Evolutionary conservation across 2,888 invertebrate genomes (phyloP), one percentile per base, ranked within the genome.

Genomic region (Acrobasis consociella): DNA sequence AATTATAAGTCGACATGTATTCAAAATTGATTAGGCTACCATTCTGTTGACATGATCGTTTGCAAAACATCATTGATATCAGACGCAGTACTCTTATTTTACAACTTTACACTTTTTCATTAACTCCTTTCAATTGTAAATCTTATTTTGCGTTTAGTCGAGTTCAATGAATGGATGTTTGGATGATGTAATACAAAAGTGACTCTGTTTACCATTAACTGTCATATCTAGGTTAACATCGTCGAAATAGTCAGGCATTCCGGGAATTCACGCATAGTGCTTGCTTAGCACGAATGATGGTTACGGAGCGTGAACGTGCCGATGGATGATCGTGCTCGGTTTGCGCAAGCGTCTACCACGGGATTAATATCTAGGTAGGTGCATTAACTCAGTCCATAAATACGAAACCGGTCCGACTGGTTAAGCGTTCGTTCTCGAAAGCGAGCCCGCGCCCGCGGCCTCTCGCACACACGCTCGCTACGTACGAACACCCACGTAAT

Each of bases 381-480:
- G 89, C 89, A 89, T 89, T 87, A 87, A 89, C 87, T 86, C 85
- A 75, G 82, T 88, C 89, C 91, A 90, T 91, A 91, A 91, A 91
- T 91, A 91, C 85, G 76, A 87, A 91, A 91, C 92, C 87, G 89
- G 92, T 89, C 72, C 72, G 80, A 91, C 91, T 83, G 87, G 91
- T 90, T 89, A 84, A 87, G 88, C 87, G 90, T 91, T 91, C 87
- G 90, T 91, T 91, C 91, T 91, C 89, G 89, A 91, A 91, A 91
- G 90, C 91, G 83, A 89, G 87, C 86, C 85, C 76, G 80, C 81
- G 79, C 76, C 76, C 74, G 87, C 84, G 89, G 89, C 89, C 89
- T 86, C 91, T 85, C 87, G 83, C 89, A 86, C 90, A 84, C 88
- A 73, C 74, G 73, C 76, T 71, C 75, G 71, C 81, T 80, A 80